Evolutionary conservation across 2,113 vertebrate genomes (phyloP).

Genomic region (Perca schrenkii): DNA sequence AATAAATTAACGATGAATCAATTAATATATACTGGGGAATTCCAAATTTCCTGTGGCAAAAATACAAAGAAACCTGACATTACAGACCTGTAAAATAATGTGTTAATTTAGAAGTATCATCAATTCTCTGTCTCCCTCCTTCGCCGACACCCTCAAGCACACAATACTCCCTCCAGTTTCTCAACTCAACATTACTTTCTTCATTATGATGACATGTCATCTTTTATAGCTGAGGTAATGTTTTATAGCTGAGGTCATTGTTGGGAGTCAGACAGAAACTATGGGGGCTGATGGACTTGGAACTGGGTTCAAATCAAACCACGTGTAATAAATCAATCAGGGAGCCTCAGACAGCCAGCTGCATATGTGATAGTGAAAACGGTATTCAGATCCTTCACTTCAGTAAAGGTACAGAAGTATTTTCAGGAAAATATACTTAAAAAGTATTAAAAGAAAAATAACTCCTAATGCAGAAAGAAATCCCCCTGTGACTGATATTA

Average conservation of each 20-base stretch:
- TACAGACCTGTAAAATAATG: neutral
- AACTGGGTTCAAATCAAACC: neutral
- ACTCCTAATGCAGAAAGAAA: neutral
- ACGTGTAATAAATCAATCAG: slow-evolving; percentile 13
- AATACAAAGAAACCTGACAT: neutral
- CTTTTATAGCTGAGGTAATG: slow-evolving; percentile 22
- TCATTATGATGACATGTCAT: neutral
- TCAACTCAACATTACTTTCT: neutral
- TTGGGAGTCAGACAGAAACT: slow-evolving; percentile 18
- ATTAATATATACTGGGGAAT: neutral
- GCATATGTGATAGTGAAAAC: neutral
- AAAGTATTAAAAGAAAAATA: neutral
- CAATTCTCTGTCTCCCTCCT: neutral
- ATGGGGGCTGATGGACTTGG: neutral
- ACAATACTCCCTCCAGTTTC: slow-evolving; percentile 22
- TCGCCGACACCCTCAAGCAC: neutral
- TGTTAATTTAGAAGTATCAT: neutral
- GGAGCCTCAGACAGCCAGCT: neutral
- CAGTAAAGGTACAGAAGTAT: neutral
- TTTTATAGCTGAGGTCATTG: slow-evolving; percentile 35
- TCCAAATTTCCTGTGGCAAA: neutral
- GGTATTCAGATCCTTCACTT: neutral
- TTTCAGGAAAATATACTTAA: neutral
- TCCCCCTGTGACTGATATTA: too few species aligned
- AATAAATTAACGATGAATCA: neutral